Evolutionary conservation across 2,113 vertebrate genomes (phyloP).

Genomic region (Micromys minutus): DNA sequence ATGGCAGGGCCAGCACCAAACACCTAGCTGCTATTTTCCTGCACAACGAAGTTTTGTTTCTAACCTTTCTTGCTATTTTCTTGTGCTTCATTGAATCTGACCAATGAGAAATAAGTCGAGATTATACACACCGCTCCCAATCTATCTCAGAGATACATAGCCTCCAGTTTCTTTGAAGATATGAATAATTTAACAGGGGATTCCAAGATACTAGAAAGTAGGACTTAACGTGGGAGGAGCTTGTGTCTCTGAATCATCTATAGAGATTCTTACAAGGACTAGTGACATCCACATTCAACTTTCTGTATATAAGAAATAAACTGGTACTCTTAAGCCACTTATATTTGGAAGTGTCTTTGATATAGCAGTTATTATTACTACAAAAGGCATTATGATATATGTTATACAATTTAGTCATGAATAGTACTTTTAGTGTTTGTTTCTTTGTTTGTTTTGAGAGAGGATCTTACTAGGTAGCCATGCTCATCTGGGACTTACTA

Average conservation of each 20-base stretch:
- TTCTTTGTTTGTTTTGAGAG: neutral
- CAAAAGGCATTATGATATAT: neutral
- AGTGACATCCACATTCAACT: neutral
- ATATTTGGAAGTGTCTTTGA: neutral
- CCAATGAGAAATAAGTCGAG: neutral
- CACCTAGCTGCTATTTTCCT: neutral
- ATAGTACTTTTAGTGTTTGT: neutral
- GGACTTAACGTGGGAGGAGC: neutral
- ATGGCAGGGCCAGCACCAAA: neutral
- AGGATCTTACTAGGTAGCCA: neutral
- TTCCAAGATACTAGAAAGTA: neutral
- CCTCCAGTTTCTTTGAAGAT: neutral
- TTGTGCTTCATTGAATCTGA: slow-evolving; percentile 13
- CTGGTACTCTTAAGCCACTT: neutral
- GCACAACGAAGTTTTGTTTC: neutral
- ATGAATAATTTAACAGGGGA: neutral
- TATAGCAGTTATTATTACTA: neutral
- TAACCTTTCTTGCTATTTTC: neutral
- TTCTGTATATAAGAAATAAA: neutral
- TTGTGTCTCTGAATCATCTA: neutral
- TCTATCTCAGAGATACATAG: neutral
- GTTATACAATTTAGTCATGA: neutral
- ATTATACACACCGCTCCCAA: neutral
- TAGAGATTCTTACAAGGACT: neutral
- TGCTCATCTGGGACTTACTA: neutral